phyloP scores from a whole-genome alignment of 2,797 vertebrate species.

The Mormyrus hasselquistii region DNA sequence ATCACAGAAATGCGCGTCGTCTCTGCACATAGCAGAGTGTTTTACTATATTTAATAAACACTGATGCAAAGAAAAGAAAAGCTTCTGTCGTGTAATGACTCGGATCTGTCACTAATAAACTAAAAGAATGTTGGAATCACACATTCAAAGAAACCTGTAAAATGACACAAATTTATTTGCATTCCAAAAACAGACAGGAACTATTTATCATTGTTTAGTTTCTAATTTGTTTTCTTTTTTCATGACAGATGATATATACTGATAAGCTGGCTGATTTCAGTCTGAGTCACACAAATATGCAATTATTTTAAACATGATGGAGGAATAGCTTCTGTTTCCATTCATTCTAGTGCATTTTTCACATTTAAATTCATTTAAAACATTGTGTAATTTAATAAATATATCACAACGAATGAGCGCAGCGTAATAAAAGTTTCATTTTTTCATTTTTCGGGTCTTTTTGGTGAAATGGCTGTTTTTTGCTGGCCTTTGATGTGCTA shows the following conservation, averaged over 20 bases:
- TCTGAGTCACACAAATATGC: constrained; percentile 1
- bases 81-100: background rate
- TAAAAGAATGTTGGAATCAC: background rate
- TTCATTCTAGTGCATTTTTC: background rate
- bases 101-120: background rate
- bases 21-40: background rate
- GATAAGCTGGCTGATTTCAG: background rate
- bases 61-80: background rate
- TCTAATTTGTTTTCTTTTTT: background rate
- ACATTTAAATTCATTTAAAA: background rate
- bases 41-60: constrained; percentile 7
- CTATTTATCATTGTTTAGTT: constrained; percentile 6
- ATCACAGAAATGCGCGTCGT: background rate
- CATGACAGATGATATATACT: background rate
- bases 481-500: no score
- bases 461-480: background rate
- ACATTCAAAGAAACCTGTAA: background rate
- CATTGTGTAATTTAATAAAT: background rate
- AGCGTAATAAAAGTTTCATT: background rate
- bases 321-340: background rate
- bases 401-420: background rate
- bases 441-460: background rate
- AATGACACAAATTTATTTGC: background rate
- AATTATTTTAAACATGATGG: background rate
- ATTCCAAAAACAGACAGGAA: constrained; percentile 5